Base-by-base conservation (phyloP, 1,140 invertebrate species). In the Chrysopa pallens region DNA sequence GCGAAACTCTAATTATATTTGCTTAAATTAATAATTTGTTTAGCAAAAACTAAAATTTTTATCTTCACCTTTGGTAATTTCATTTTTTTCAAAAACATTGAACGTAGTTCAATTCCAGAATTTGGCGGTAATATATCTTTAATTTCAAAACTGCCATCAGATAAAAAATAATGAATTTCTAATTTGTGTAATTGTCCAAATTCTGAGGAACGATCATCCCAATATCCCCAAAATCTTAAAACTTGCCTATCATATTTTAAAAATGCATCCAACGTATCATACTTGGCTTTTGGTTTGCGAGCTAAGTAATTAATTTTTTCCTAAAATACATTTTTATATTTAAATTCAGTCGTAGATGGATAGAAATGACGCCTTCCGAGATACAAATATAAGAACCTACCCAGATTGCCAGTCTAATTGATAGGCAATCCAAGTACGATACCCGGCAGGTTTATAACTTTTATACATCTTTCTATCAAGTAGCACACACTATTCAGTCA, bases 141-240 rank as follows among this genome's bases (percentile, higher is more conserved):
- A 5, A 95, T 77, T 57, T 94, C 87, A 12, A 94, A 78, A 0
- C 86, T 92, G 54, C 90, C 82, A 58, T 95, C 87, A 0, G 80
- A 73, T 9, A 94, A 63, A 60, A 84, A 93, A 59, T 87, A 94
- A 58, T 76, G 70, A 6, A 90, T 63, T 50, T 84, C 75, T 4
- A 87, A 59, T 50, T 81, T 62, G 48, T 86, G 75, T n/a, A 87
- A 53, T 29, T 73, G 66, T 29, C 88, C 78, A 57, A 76, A 74
- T 52, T 78, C 70, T 28, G 68, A 74, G 4, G 75, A 68, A 7
- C 76, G 68, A 55, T 94, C 88, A 56, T 94, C 87, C 89, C 90
- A 94, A 49, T 86, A 86, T 17, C 78, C 87, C 50, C 75, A 80
- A 58, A 95, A 94, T 50, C 85, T 72, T 29, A 78, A 58, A 7